Evolutionary conservation across 1,140 invertebrate genomes (phyloP).

Genomic region (Drosophila varians): DNA sequence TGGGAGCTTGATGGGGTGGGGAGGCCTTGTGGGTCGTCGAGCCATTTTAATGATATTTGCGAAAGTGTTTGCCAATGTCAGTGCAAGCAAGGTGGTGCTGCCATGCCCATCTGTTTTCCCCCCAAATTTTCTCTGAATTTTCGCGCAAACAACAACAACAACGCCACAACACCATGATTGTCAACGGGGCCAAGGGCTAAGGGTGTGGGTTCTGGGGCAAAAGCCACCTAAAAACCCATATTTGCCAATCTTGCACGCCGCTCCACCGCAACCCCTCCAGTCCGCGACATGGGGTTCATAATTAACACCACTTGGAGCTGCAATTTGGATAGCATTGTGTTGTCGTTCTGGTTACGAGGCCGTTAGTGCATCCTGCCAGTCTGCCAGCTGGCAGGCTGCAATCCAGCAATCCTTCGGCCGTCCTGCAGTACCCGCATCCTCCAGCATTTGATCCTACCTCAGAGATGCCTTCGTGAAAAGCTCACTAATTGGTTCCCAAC

Average conservation of each 20-base stretch:
- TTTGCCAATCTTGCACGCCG: neutral
- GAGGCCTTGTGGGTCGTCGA: slow-evolving; percentile 33
- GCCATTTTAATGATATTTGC: slow-evolving; percentile 64
- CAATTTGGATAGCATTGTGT: slow-evolving; percentile 36
- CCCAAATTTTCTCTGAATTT: slow-evolving; percentile 6
- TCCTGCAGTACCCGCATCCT: neutral
- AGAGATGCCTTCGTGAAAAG: slow-evolving; percentile 12
- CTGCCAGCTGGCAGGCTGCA: neutral
- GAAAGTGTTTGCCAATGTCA: slow-evolving; percentile 56
- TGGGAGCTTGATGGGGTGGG: neutral
- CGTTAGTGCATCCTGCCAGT: neutral
- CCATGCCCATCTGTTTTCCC: neutral
- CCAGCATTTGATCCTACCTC: too few species aligned
- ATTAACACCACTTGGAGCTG: slow-evolving; percentile 37
- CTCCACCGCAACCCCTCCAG: neutral
- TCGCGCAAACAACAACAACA: slow-evolving; percentile 7
- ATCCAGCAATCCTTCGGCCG: neutral
- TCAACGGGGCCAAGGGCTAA: neutral
- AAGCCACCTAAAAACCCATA: neutral
- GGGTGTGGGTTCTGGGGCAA: neutral
- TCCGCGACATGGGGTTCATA: slow-evolving; percentile 11
- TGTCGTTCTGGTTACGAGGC: slow-evolving; percentile 9
- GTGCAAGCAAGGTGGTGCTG: slow-evolving; percentile 1
- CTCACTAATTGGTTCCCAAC: too few species aligned
- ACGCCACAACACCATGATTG: slow-evolving; percentile 18